Base-by-base conservation (phyloP, 1,140 invertebrate species). In the Leptonema lineaticorne region DNA sequence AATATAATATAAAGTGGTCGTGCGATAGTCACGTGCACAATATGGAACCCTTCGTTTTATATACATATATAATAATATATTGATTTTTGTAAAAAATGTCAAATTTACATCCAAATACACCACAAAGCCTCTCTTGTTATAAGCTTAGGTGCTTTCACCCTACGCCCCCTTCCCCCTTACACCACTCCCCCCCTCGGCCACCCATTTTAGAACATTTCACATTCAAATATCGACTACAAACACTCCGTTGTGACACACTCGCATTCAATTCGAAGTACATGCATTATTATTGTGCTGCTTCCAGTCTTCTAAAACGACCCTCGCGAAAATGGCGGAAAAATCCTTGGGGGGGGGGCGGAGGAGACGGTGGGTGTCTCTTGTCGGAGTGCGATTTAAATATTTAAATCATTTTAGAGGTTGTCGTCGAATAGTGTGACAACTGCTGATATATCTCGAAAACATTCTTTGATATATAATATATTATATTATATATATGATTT, bases 151-250 rank as follows among this genome's bases (percentile, higher is more conserved):
- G 26, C 62, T n/a, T n/a, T n/a, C n/a, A n/a, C 63, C 4, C 41
- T 33, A 22, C 28, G 45, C 26, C 20, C 67, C 27, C 37, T 48
- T 22, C 59, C 62, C 1, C 50, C 27, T 26, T 48, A 48, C 28
- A 29, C 56, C 37, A 20, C 22, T 14, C 18, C 56, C 50, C n/a
- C 14, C 64, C 30, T 6, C 1, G 20, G 24, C 9, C 62, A 41
- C 41, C 41, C 27, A 22, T 29, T 20, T 26, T 16, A 41, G 16
- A 69, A 62, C 70, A 68, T 72, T 72, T 72, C 63, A 72, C 67
- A 72, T 72, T 66, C 67, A 72, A 72, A 72, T 69, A 72, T 72
- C 70, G 67, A 72, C 60, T 64, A 72, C 70, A 72, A 72, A 72
- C 70, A 72, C 70, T 64, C 67, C 69, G 67, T 69, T 69, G 70